These are phyloP conservation scores for Dryocosmus kuriphilus DNA, from an alignment of 2,888 invertebrate genomes.

Conservation along the genomic window DNA sequence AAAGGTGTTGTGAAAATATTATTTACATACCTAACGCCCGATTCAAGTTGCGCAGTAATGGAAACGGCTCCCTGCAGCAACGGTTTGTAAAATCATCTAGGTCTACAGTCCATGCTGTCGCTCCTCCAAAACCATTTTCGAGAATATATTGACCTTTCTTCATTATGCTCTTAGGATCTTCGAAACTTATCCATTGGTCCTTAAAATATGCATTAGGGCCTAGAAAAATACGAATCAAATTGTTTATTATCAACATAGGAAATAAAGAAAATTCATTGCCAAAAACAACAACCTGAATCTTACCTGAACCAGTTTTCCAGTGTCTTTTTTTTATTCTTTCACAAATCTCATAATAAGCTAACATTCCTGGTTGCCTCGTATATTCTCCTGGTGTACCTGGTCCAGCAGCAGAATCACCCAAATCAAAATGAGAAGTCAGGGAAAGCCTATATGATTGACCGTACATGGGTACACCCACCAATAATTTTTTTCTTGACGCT, in stretches of 20 bases:
- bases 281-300: background rate
- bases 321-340: conserved; percentile 78
- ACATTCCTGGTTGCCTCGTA: conserved; percentile 92
- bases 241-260: conserved; percentile 21
- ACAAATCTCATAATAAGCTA: conserved; percentile 92
- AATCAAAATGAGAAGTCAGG: conserved; percentile 73
- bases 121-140: conserved; percentile 87
- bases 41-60: conserved; percentile 87
- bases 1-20: no score
- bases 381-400: conserved; percentile 90
- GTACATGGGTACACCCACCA: conserved; percentile 91
- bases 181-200: conserved; percentile 95
- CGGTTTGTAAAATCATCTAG: conserved; percentile 92
- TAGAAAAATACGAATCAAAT: conserved; percentile 41
- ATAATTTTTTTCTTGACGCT: conserved; percentile 87
- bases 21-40: conserved; percentile 84
- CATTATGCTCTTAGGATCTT: conserved; percentile 87
- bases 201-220: conserved; percentile 89
- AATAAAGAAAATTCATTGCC: background rate
- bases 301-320: conserved; percentile 69
- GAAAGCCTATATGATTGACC: conserved; percentile 90
- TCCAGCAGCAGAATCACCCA: conserved; percentile 84
- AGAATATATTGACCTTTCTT: conserved; percentile 88
- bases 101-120: conserved; percentile 93
- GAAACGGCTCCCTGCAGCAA: conserved; percentile 89